Percentiles rank a stretch among this genome's conserved stretches.
Evolutionary conservation across 2,113 vertebrate genomes (phyloP).

Genomic region (Cololabis saira): DNA sequence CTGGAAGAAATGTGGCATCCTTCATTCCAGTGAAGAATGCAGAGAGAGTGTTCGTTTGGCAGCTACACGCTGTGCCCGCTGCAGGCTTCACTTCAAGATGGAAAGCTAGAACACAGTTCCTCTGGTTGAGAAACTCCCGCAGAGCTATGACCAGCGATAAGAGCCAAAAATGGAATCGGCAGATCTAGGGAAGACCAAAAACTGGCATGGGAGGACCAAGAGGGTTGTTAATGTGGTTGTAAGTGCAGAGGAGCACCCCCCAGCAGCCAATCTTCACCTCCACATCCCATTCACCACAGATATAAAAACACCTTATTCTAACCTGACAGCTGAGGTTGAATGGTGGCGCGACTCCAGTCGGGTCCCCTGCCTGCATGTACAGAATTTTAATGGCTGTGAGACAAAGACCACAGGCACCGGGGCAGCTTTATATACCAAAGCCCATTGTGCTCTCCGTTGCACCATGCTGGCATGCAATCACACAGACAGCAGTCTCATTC

Average conservation of each 20-base stretch:
- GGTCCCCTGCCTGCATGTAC: conserved; percentile 68
- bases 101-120: conserved; percentile 58
- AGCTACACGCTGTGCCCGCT: conserved; percentile 23
- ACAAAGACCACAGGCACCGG: conserved; percentile 77
- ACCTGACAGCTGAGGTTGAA: conserved; percentile 79
- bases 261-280: conserved; percentile 46
- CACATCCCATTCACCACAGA: conserved; percentile 60
- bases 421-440: conserved; percentile 75
- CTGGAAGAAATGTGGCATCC: conserved; percentile 9
- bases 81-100: conserved; percentile 59
- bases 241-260: conserved; percentile 48
- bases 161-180: conserved; percentile 33
- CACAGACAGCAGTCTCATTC: conserved; percentile 64
- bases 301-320: conserved; percentile 79
- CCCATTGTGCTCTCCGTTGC: conserved; percentile 69
- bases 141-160: conserved; percentile 29
- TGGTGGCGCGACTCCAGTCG: conserved; percentile 72
- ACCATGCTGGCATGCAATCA: conserved; percentile 77
- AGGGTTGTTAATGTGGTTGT: conserved; percentile 59
- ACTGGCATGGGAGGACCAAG: conserved; percentile 34
- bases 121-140: conserved; percentile 49
- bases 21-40: conserved; percentile 28
- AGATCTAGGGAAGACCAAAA: conserved; percentile 50
- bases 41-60: conserved; percentile 13
- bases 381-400: conserved; percentile 79